phyloP scores from a whole-genome alignment of 2,797 vertebrate species.

The Amazona ochrocephala region DNA sequence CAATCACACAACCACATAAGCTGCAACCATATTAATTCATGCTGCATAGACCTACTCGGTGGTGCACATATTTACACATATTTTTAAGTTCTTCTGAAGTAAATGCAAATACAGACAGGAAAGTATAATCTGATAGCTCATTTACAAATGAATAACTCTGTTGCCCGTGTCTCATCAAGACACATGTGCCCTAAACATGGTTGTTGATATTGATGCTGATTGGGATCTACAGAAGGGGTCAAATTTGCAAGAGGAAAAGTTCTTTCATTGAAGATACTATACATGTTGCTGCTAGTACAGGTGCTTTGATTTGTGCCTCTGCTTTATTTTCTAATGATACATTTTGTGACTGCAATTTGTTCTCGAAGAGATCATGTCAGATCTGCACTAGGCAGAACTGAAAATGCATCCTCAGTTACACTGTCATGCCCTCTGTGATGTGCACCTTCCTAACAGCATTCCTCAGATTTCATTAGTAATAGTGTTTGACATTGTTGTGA shows the following conservation, averaged over 20 bases:
- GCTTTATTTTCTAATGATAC: background rate
- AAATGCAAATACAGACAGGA: background rate
- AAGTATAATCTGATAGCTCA: background rate
- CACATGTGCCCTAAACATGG: background rate
- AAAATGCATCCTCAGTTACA: background rate
- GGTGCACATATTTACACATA: background rate
- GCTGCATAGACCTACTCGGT: fast-evolving
- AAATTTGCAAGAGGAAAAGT: background rate
- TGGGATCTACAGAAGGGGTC: background rate
- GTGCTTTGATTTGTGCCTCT: background rate
- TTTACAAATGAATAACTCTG: background rate
- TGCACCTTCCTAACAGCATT: background rate
- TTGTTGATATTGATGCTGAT: background rate
- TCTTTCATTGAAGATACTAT: background rate
- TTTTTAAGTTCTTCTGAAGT: background rate
- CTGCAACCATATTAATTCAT: background rate
- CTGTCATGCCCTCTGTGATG: background rate
- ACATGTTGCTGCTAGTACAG: background rate
- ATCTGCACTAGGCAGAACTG: background rate
- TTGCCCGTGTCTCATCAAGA: background rate
- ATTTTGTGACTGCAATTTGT: background rate
- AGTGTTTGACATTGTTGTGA: background rate
- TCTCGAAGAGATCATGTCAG: background rate
- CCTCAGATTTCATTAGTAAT: background rate
- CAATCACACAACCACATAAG: background rate